A percentile compares a stretch with the other conserved stretches of the same genome.
These are phyloP conservation scores for cattle (Bos taurus) DNA, from an alignment of 2,113 vertebrate species.

Conservation along the genomic window DNA sequence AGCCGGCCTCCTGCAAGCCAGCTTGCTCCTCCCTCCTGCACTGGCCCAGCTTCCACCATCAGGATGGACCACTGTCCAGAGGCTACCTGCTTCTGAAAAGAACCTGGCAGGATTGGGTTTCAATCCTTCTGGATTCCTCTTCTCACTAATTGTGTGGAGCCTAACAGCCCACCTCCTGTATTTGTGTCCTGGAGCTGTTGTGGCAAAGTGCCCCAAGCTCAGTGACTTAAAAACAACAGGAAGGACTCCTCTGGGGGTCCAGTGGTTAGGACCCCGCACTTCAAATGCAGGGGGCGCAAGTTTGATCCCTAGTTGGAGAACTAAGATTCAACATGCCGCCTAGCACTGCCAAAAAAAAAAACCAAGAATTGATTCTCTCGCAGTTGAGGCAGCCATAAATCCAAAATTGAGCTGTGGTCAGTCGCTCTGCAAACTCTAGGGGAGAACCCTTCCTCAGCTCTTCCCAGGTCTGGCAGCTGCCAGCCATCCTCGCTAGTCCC, in stretches of 20 bases:
- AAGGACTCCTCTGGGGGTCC: background rate
- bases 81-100: background rate
- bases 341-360: background rate
- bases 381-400: background rate
- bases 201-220: too few relatives aligned
- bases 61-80: background rate
- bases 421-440: background rate
- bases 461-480: background rate
- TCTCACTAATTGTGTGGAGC: accelerated
- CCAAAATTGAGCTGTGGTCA: background rate
- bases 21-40: accelerated
- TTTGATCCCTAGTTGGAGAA: background rate
- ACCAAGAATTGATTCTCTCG: accelerated
- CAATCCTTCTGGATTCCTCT: too few relatives aligned
- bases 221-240: background rate
- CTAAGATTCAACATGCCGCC: background rate
- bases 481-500: accelerated
- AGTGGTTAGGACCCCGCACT: background rate
- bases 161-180: background rate
- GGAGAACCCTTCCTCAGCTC: too few relatives aligned
- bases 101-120: background rate
- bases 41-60: background rate
- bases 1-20: background rate
- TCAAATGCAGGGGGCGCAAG: background rate
- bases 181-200: accelerated